Evolutionary conservation across 2,113 vertebrate species (phyloP), one percentile per base, ranked within the genome.

Genomic region (Xiphias gladius): DNA sequence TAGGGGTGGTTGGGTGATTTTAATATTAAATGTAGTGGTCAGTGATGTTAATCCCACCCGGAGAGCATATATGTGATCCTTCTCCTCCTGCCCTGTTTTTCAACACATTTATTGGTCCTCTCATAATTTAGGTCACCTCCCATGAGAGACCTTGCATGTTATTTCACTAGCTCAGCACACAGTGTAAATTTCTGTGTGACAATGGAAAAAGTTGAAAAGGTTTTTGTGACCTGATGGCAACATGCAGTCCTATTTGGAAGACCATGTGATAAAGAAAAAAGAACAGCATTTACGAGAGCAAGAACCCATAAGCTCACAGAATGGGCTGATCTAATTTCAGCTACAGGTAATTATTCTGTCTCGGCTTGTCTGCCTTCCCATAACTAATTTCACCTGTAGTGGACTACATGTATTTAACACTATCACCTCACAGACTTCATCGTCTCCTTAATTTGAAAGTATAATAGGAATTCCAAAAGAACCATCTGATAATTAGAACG

Each of bases 11-110:
- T 63, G 76, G 68, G 22, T 76, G 52, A 66, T 70, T 83, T 81
- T 71, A 80, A 92, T 81, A 71, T 71, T 69, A 32, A 64, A 87
- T 54, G 70, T 52, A 54, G 17, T 80, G 74, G 70, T 80, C 72
- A 86, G 76, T 88, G 66, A 80, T 66, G 83, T 80, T 64, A 86
- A 70, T 77, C 63, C 66, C 5, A 41, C 10, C 68, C 2, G 12
- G 20, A 61, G 80, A 7, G 46, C 9, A 68, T 63, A 39, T n/a
- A 52, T 59, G 19, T 76, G 26, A 68, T 74, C 80, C 13, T 61
- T 54, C 14, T 64, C 35, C 8, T 39, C 7, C 50, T 52, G 10
- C 14, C 7, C 14, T 63, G 7, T 73, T 84, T 67, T 70, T 82
- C 54, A 68, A 52, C 54, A 54, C 0, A 66, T 22, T 64, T 43